Evolutionary conservation across 2,797 vertebrate species (phyloP).

Genomic region (Pantherophis alleghaniensis): DNA sequence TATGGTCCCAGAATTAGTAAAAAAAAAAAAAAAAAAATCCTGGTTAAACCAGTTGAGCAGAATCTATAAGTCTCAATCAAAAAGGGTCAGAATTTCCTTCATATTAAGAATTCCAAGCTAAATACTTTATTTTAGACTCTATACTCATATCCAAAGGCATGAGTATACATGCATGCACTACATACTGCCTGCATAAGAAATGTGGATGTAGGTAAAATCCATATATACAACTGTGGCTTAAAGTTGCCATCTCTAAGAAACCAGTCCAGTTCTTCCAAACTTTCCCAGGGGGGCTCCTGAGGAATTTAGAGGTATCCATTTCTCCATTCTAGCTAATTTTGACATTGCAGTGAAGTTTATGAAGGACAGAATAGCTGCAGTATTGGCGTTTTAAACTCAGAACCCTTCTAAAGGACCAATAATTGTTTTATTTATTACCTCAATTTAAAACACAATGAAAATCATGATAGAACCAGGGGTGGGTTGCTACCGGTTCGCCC

Average conservation of each 20-base stretch:
- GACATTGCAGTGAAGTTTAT: neutral
- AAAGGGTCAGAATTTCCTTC: neutral
- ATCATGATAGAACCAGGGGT: neutral
- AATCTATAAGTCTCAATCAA: neutral
- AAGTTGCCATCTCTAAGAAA: rapidly evolving
- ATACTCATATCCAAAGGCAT: neutral
- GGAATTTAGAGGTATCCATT: rapidly evolving
- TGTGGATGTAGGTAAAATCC: neutral
- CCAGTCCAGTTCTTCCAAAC: no score
- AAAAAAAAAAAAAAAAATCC: neutral
- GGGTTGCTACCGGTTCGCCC: no score
- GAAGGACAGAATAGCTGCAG: slow-evolving; percentile 11
- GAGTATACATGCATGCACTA: neutral
- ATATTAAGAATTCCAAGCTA: neutral
- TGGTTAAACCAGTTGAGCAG: neutral
- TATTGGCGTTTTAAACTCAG: slow-evolving; percentile 11
- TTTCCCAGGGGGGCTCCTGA: neutral
- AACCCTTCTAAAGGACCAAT: neutral
- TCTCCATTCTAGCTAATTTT: slow-evolving; percentile 5
- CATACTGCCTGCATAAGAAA: neutral
- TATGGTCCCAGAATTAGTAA: neutral
- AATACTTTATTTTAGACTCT: neutral
- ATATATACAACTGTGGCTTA: neutral
- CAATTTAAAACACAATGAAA: slow-evolving; percentile 32
- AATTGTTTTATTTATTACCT: neutral